Evolutionary conservation across 2,797 vertebrate species (phyloP).

Genomic region (Chrosomus eos): DNA sequence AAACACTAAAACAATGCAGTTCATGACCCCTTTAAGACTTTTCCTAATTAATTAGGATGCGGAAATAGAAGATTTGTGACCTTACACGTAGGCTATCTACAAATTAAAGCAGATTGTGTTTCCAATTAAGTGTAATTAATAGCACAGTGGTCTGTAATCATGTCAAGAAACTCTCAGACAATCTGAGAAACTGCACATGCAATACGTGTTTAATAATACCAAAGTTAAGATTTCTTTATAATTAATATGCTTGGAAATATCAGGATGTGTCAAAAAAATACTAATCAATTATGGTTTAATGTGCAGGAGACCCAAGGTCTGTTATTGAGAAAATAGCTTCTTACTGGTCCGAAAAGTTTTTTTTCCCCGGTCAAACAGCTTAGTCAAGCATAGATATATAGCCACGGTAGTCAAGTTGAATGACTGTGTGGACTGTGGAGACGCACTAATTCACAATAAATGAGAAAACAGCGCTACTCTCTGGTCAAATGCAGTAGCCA

Average conservation of each 20-base stretch:
- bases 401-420: no score
- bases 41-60: background rate
- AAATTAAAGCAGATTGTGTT: background rate
- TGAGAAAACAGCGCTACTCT: conserved; percentile 19
- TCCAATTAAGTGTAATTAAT: conserved; percentile 23
- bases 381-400: no score
- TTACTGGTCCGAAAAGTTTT: background rate
- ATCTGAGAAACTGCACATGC: background rate
- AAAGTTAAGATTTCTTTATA: background rate
- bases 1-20: no score
- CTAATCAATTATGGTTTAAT: background rate
- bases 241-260: background rate
- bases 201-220: background rate
- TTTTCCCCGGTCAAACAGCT: background rate
- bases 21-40: background rate
- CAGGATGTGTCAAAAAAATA: background rate
- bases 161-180: background rate
- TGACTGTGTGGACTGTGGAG: background rate
- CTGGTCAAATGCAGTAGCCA: background rate
- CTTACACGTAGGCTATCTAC: background rate
- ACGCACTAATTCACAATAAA: background rate
- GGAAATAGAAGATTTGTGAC: background rate
- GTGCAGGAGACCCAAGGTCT: background rate
- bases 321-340: background rate
- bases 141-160: background rate